These are phyloP conservation scores for Cherax quadricarinatus DNA, from an alignment of 1,140 invertebrate genomes.

Conservation along the genomic window DNA sequence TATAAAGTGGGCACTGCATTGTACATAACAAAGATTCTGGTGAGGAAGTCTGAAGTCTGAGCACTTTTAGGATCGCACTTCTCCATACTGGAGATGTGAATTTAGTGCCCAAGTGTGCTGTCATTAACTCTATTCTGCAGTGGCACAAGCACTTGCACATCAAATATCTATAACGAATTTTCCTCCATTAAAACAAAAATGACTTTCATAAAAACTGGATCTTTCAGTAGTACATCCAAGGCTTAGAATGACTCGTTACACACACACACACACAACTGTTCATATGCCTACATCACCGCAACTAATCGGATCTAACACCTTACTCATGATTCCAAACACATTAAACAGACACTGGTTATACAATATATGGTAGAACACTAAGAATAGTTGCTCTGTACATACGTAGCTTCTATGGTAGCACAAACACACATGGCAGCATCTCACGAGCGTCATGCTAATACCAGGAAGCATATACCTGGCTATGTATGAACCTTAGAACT, in stretches of 20 bases:
- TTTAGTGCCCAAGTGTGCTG: slow-evolving; percentile 12
- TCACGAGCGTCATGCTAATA: slow-evolving; percentile 66
- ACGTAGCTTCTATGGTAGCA: slow-evolving; percentile 66
- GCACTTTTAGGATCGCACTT: slow-evolving; percentile 58
- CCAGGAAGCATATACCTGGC: slow-evolving; percentile 64
- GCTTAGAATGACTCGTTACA: slow-evolving; percentile 60
- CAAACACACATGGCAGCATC: slow-evolving; percentile 63
- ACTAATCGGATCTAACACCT: slow-evolving; percentile 57
- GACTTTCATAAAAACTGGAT: slow-evolving; percentile 50
- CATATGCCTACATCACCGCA: slow-evolving; percentile 57
- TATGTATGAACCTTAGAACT: slow-evolving; percentile 46
- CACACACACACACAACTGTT: slow-evolving; percentile 18
- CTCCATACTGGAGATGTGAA: slow-evolving; percentile 22
- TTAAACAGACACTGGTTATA: slow-evolving; percentile 66
- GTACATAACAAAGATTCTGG: slow-evolving; percentile 48
- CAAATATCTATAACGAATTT: slow-evolving; percentile 23
- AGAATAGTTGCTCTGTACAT: slow-evolving; percentile 68
- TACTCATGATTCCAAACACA: slow-evolving; percentile 66
- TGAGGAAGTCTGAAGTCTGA: slow-evolving; percentile 64
- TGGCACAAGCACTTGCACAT: slow-evolving; percentile 15
- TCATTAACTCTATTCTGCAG: slow-evolving; percentile 25
- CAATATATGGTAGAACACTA: slow-evolving; percentile 60
- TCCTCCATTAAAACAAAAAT: neutral
- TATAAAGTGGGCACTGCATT: slow-evolving; percentile 36
- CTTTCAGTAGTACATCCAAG: slow-evolving; percentile 63